Conservation (phyloP, 2,888 invertebrate species). For the Pseudeuparius sepicola region DNA sequence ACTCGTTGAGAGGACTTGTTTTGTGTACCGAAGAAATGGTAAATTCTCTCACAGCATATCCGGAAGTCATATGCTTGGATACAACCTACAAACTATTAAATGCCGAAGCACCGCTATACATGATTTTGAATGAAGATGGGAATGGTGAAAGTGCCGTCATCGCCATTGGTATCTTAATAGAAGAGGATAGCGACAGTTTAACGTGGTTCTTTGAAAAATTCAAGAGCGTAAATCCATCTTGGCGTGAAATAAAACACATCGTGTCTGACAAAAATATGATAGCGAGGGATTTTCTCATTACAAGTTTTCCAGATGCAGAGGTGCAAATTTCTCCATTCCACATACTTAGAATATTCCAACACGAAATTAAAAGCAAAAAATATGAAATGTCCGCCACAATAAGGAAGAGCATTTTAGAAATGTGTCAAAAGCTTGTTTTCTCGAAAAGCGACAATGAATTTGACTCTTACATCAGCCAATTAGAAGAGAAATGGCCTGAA, state of each 20-base stretch:
- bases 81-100: slow-evolving; percentile 10
- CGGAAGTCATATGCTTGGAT: slow-evolving; percentile 15
- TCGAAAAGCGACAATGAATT: too few relatives aligned
- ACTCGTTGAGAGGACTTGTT: slow-evolving; percentile 12
- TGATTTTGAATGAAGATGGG: slow-evolving; percentile 15
- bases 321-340: too few relatives aligned
- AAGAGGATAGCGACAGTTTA: slow-evolving; percentile 7
- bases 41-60: slow-evolving; percentile 8
- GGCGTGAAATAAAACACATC: not conserved
- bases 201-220: slow-evolving; percentile 6
- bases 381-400: too few relatives aligned
- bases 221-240: not conserved
- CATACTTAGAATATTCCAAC: too few relatives aligned
- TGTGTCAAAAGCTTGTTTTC: too few relatives aligned
- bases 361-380: too few relatives aligned
- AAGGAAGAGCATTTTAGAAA: too few relatives aligned
- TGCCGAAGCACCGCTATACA: slow-evolving; percentile 9
- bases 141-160: slow-evolving; percentile 14
- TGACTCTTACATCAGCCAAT: too few relatives aligned
- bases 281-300: too few relatives aligned
- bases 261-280: slow-evolving; percentile 3
- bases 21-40: slow-evolving; percentile 11
- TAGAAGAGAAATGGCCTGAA: too few relatives aligned
- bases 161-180: slow-evolving; percentile 10
- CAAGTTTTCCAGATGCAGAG: too few relatives aligned